Evolutionary conservation across 2,888 invertebrate species (phyloP).

Genomic region (Rotaria magnacalcarata): DNA sequence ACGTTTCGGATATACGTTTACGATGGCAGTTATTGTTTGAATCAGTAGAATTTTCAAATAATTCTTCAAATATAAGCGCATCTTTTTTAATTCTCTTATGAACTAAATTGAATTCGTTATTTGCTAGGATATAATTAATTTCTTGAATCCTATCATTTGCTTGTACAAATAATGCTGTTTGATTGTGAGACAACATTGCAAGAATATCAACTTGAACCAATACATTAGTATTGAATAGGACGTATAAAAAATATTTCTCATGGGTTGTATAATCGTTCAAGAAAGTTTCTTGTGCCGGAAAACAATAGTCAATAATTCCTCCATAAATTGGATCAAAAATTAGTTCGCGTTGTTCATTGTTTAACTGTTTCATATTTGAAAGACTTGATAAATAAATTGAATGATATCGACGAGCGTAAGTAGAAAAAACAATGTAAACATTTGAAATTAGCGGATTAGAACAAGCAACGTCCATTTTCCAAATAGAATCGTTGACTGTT

Average conservation of each 20-base stretch:
- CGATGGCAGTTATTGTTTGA: background rate
- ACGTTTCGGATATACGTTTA: constrained; percentile 35
- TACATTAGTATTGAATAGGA: background rate
- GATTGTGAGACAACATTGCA: background rate
- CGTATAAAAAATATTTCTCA: background rate
- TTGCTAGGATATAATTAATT: background rate
- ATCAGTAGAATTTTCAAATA: background rate
- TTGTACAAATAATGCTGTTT: background rate
- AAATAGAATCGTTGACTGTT: background rate
- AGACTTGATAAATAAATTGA: background rate
- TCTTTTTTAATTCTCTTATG: background rate
- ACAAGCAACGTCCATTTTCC: background rate
- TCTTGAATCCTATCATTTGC: background rate
- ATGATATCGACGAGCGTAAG: background rate
- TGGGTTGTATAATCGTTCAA: background rate
- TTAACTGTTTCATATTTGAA: background rate
- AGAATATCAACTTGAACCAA: background rate
- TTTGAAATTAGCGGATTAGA: background rate
- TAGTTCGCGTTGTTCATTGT: background rate
- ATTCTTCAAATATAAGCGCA: background rate
- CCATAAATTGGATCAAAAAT: background rate
- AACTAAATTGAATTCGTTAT: background rate
- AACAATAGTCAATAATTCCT: background rate
- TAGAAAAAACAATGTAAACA: background rate
- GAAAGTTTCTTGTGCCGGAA: background rate